These are phyloP conservation scores for Notospermus geniculatus DNA, from an alignment of 1,140 invertebrate species.

Conservation along the genomic window DNA sequence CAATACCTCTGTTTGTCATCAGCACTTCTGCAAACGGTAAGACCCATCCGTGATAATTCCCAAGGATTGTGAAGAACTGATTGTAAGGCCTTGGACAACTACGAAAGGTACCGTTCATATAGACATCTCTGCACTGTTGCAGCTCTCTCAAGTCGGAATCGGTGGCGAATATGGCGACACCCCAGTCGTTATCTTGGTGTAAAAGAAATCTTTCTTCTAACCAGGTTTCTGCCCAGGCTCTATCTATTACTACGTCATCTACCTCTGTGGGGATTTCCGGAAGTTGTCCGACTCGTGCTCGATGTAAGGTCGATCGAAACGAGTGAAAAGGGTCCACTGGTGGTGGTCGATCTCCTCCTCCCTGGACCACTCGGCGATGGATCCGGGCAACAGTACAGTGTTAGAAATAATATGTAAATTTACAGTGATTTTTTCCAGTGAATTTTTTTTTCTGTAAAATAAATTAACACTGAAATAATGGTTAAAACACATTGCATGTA, in stretches of 20 bases:
- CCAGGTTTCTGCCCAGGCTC: not conserved
- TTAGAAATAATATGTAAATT: not conserved
- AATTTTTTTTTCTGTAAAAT: too few species aligned
- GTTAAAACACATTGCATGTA: too few species aligned
- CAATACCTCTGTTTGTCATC: slow-evolving; percentile 9
- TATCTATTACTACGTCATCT: not conserved
- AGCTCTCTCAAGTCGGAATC: not conserved
- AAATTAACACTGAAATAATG: too few species aligned
- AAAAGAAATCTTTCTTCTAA: not conserved
- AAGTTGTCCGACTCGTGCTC: not conserved
- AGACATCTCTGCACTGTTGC: not conserved
- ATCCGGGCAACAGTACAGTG: not conserved
- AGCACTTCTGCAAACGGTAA: slow-evolving; percentile 1
- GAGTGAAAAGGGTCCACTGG: not conserved
- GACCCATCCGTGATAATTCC: not conserved
- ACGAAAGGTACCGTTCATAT: slow-evolving; percentile 7
- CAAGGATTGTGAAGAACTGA: not conserved
- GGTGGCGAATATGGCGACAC: not conserved
- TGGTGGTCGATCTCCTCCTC: not conserved
- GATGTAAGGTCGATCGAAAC: not conserved
- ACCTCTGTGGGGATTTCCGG: not conserved
- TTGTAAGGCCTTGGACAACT: not conserved
- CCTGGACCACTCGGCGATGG: not conserved
- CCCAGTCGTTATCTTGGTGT: slow-evolving; percentile 7
- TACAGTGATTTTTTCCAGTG: not conserved